phyloP scores from a whole-genome alignment of 2,797 vertebrate genomes.

The Catostomus latipinnis region DNA sequence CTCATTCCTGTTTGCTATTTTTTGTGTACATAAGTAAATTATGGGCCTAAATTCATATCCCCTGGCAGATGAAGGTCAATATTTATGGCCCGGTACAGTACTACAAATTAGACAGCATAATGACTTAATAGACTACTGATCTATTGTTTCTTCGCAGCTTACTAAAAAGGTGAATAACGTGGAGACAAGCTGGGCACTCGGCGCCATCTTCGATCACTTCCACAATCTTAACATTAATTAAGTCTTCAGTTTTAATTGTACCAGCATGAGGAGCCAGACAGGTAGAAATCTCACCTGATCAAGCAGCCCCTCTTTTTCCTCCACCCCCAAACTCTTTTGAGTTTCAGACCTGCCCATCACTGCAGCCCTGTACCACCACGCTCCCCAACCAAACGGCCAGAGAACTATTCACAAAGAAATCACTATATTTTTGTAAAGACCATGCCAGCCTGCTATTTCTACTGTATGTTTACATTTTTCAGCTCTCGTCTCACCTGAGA shows the following conservation, averaged over 20 bases:
- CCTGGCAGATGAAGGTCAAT: conserved; percentile 15
- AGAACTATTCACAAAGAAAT: conserved; percentile 77
- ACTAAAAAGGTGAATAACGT: conserved; percentile 98
- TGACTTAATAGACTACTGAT: conserved; percentile 13
- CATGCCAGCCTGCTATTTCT: conserved; percentile 79
- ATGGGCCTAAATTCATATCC: not conserved
- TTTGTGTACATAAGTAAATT: not conserved
- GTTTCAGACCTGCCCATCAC: conserved; percentile 58
- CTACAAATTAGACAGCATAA: conserved; percentile 1
- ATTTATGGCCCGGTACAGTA: conserved; percentile 16
- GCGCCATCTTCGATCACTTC: conserved; percentile 93
- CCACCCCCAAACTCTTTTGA: conserved; percentile 39
- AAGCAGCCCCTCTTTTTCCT: conserved; percentile 35
- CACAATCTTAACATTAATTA: conserved; percentile 89
- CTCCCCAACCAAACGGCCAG: conserved; percentile 63
- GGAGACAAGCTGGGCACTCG: conserved; percentile 97
- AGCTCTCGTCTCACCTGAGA: conserved; percentile 68
- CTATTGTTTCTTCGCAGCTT: conserved; percentile 77
- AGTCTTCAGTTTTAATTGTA: conserved; percentile 58
- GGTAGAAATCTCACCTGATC: conserved; percentile 38
- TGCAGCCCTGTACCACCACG: conserved; percentile 41
- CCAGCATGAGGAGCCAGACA: conserved; percentile 72
- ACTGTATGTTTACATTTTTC: conserved; percentile 81
- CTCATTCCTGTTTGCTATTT: conserved; percentile 4
- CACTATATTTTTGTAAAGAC: conserved; percentile 82